A percentile compares a stretch with the other conserved stretches of the same genome.
Conservation (phyloP, 2,888 invertebrate species). For the Agrilus mali region DNA sequence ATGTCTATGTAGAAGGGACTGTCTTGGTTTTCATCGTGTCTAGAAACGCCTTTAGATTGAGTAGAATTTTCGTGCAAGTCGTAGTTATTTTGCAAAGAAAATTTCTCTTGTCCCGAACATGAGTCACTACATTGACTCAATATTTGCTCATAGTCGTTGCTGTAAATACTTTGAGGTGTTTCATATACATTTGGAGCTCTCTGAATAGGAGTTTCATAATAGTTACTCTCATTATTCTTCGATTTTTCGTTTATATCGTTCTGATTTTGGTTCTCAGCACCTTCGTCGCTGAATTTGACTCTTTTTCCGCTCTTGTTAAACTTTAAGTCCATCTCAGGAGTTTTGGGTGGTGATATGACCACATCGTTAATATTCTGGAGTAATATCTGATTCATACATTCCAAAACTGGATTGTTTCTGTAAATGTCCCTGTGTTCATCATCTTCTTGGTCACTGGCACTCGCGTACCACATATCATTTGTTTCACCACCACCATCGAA, state of each 20-base stretch:
- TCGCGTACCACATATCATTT: conserved; percentile 69
- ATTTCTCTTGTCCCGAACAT: conserved; percentile 5
- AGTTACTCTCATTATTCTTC: conserved; percentile 20
- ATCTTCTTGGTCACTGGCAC: conserved; percentile 66
- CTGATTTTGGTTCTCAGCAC: conserved; percentile 14
- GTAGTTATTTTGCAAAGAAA: not conserved
- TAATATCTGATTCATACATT: conserved; percentile 76
- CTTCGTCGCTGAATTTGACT: conserved; percentile 32
- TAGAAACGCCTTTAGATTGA: conserved; percentile 4
- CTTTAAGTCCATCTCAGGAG: conserved; percentile 29
- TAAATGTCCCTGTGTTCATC: conserved; percentile 56
- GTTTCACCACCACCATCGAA: conserved; percentile 38
- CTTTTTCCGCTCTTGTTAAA: conserved; percentile 24
- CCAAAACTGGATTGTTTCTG: conserved; percentile 71
- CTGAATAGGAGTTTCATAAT: conserved; percentile 35
- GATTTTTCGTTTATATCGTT: conserved; percentile 7
- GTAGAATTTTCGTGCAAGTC: not conserved
- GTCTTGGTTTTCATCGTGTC: conserved; percentile 16
- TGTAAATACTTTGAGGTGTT: conserved; percentile 58
- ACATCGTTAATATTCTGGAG: conserved; percentile 54
- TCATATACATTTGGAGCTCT: conserved; percentile 43
- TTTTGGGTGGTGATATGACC: conserved; percentile 32
- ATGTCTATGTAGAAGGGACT: conserved; percentile 52
- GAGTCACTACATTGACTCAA: conserved; percentile 37
- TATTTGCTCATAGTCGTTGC: conserved; percentile 64